Evolutionary conservation across 2,113 vertebrate genomes (phyloP), one percentile per base, ranked within the genome.

Genomic region (Neogobius melanostomus): DNA sequence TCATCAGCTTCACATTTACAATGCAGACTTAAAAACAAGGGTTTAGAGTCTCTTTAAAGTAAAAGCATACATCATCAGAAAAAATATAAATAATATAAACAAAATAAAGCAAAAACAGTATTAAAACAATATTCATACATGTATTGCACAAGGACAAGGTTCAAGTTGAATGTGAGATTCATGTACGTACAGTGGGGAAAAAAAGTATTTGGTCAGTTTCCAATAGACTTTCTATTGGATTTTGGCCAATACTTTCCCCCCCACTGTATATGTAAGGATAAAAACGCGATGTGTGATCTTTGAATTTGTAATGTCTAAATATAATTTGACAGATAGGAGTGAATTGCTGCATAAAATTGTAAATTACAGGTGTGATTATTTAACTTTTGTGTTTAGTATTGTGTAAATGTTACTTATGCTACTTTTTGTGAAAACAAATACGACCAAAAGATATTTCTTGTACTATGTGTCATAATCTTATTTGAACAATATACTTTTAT

Each of bases 1-100:
- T 76, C 66, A 42, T 80, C 66, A 80, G 72, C 76, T 85, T 85
- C 56, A 88, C 78, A 84, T 76, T 36, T 68, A 87, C 81, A 75
- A 72, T 59, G 75, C 79, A 85, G 69, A 82, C 74, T 68, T 59
- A 43, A 77, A 75, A 82, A 73, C 71, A 76, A 81, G 48, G 66
- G 48, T 66, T 17, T 67, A 68, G 52, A 59, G 8, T 82, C 66
- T 79, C 75, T 72, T 28, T 73, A 15, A 83, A 84, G 77, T 66
- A 6, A 44, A 61, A 57, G 21, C 54, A 57, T 8, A 60, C 50
- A 65, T 10, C 68, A 72, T 21, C 69, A 76, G 36, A 53, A 80
- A 50, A 66, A 66, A 79, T 66, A 66, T 61, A 57, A 2, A 51
- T 74, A 66, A 43, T 54, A 59, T 64, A 62, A n/a, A 61, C 14